Percentiles rank a stretch among this genome's conserved stretches.
Evolutionary conservation across 1,140 invertebrate species (phyloP).

Genomic region (Teleopsis dalmanni): DNA sequence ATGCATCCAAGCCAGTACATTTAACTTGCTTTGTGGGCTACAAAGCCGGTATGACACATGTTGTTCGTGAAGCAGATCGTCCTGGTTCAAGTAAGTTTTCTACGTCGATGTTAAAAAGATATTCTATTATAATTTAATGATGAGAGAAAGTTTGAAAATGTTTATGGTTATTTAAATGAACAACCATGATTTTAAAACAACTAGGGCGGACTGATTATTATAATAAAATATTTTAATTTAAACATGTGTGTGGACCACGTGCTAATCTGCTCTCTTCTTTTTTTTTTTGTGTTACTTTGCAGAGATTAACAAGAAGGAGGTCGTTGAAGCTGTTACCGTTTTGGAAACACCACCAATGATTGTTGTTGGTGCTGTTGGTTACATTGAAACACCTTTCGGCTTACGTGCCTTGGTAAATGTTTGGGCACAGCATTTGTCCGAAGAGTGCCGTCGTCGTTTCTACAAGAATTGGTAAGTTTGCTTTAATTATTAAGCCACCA

Average conservation of each 20-base stretch:
- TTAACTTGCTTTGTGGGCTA: slow-evolving; percentile 96
- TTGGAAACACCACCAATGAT: slow-evolving; percentile 98
- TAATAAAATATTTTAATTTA: background rate
- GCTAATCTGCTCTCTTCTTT: background rate
- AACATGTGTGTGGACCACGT: background rate
- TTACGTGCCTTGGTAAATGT: slow-evolving; percentile 89
- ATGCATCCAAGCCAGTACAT: slow-evolving; percentile 91
- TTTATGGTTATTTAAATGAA: slow-evolving; percentile 43
- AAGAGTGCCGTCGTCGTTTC: slow-evolving; percentile 96
- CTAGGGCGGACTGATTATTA: slow-evolving; percentile 44
- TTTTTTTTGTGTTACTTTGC: slow-evolving; percentile 17
- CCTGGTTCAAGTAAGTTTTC: slow-evolving; percentile 89
- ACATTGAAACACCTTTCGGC: slow-evolving; percentile 97
- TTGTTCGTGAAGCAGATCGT: slow-evolving; percentile 97
- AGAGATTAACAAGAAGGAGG: slow-evolving; percentile 99
- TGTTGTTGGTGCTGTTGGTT: slow-evolving; percentile 94
- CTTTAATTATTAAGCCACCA: slow-evolving; percentile 15
- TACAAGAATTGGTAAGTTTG: slow-evolving; percentile 97
- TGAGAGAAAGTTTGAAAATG: slow-evolving; percentile 36
- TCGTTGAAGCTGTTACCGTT: slow-evolving; percentile 97
- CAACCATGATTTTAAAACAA: slow-evolving; percentile 36
- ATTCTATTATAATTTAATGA: slow-evolving; percentile 20
- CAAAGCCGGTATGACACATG: slow-evolving; percentile 99
- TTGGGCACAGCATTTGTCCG: slow-evolving; percentile 97
- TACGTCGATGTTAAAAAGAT: background rate